A percentile compares a stretch with the other conserved stretches of the same genome.
Conservation (phyloP, 2,888 invertebrate genomes). For the Nemapogon koenigi region DNA sequence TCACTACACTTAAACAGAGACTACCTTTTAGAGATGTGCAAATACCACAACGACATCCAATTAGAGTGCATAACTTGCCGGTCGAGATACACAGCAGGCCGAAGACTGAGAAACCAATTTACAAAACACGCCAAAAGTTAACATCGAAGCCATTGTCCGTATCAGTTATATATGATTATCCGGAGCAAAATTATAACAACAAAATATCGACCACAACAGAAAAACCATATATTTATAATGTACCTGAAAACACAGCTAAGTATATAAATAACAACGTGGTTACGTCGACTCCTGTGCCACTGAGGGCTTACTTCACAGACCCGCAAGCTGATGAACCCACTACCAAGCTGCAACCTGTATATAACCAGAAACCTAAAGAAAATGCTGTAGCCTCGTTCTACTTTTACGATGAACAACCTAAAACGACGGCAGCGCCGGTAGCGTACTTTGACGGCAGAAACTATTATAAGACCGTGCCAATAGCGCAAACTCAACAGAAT, state of each 20-base stretch:
- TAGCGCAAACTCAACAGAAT: slow-evolving; percentile 32
- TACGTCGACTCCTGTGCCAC: slow-evolving; percentile 68
- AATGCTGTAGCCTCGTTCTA: slow-evolving; percentile 68
- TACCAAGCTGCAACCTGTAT: slow-evolving; percentile 58
- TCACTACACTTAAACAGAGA: slow-evolving; percentile 41
- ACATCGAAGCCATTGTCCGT: slow-evolving; percentile 56
- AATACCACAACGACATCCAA: slow-evolving; percentile 47
- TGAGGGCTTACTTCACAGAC: slow-evolving; percentile 67
- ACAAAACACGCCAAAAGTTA: slow-evolving; percentile 53
- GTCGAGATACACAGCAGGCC: slow-evolving; percentile 42
- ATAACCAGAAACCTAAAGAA: slow-evolving; percentile 43
- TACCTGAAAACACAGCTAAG: slow-evolving; percentile 43
- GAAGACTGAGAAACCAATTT: slow-evolving; percentile 48
- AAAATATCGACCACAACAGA: slow-evolving; percentile 47
- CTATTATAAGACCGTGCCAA: slow-evolving; percentile 43
- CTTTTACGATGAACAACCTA: slow-evolving; percentile 70
- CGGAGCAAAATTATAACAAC: slow-evolving; percentile 45
- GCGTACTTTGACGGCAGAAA: slow-evolving; percentile 52
- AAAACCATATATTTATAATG: slow-evolving; percentile 59
- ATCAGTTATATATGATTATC: slow-evolving; percentile 55
- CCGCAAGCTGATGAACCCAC: slow-evolving; percentile 59
- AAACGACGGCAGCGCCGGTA: slow-evolving; percentile 63
- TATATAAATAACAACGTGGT: slow-evolving; percentile 41
- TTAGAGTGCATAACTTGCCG: slow-evolving; percentile 46
- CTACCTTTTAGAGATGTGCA: slow-evolving; percentile 37